Percentiles rank a stretch among this genome's conserved stretches.
Evolutionary conservation across 2,113 vertebrate species (phyloP).

Genomic region (Cryptotis parvus): DNA sequence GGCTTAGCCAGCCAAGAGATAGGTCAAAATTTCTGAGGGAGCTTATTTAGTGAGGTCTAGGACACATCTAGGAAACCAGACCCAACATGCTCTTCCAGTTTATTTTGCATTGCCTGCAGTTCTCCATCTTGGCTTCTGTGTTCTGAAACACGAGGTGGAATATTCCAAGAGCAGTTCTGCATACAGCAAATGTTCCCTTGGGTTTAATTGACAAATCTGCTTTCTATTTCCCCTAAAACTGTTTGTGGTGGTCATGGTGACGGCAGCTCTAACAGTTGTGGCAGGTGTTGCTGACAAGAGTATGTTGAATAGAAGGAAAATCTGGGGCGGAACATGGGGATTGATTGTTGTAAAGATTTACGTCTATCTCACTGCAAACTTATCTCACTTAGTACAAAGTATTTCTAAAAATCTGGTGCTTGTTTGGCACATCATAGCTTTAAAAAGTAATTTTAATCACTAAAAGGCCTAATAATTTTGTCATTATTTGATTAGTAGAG

Average conservation of each 20-base stretch:
- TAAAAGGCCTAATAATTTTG: slow-evolving; percentile 11
- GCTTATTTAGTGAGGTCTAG: background rate
- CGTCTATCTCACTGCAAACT: slow-evolving; percentile 5
- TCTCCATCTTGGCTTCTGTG: background rate
- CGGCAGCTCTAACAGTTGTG: background rate
- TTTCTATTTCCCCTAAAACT: slow-evolving; percentile 52
- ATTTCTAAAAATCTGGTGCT: slow-evolving; percentile 12
- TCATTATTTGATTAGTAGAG: slow-evolving; percentile 37
- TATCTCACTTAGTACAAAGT: background rate
- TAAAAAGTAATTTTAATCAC: slow-evolving; percentile 7
- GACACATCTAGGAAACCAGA: slow-evolving; percentile 3
- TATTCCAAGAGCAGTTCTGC: slow-evolving; percentile 46
- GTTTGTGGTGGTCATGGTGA: slow-evolving; percentile 56
- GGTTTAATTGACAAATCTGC: slow-evolving; percentile 29
- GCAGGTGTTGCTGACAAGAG: slow-evolving; percentile 35
- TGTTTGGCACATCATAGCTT: slow-evolving; percentile 25
- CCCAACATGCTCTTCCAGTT: slow-evolving; percentile 9
- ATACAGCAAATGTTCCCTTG: slow-evolving; percentile 22
- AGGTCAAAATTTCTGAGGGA: background rate
- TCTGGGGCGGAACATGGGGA: background rate
- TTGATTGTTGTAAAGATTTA: slow-evolving; percentile 12
- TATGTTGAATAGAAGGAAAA: slow-evolving; percentile 57
- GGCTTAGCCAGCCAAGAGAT: background rate
- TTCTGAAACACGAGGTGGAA: slow-evolving; percentile 46
- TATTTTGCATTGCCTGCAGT: background rate